Base-by-base conservation (phyloP, 2,113 vertebrate species). In the Ornithorhynchus anatinus region DNA sequence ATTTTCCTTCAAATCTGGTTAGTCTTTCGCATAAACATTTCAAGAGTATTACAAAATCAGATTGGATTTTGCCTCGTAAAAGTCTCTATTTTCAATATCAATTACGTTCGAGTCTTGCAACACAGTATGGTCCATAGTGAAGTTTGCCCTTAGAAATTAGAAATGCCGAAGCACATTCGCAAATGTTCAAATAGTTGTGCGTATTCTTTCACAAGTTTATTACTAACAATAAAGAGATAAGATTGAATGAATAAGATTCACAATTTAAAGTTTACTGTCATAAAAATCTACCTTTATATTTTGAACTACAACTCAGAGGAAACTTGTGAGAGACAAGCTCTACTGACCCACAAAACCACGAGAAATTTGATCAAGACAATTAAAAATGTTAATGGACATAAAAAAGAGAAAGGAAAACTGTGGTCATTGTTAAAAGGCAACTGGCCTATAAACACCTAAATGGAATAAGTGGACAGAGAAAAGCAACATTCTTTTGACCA, bases 251-350 rank as follows among this genome's bases (percentile, higher is more conserved):
- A 47, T 71, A 74, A 73, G 76, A 68, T 52, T 54, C 25, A 36
- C 23, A 48, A 17, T 3, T 42, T 22, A n/a, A 43, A 45, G 47
- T 59, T 69, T 48, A 57, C 78, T 79, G 59, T 69, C 72, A 50
- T 54, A 61, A 77, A 50, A 59, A 77, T 52, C 54, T 10, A 27
- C 71, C 72, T 72, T 75, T n/a, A 42, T 17, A 17, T 31, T 77
- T 69, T 80, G 81, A 85, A 84, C 70, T 75, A 79, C 54, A 72
- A 77, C 52, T 19, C 42, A 79, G 58, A 77, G 75, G 77, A 84
- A 85, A 84, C 72, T 81, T 79, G 63, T 81, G 72, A 70, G 59
- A 63, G 62, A 60, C n/a, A n/a, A n/a, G 20, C 29, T 47, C 51
- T 43, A 15, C 38, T 33, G 38, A n/a, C 27, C 40, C 56, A 69